A percentile compares a stretch with the other conserved stretches of the same genome.
phyloP scores from a whole-genome alignment of 2,888 invertebrate genomes.

The Nebria salina region DNA sequence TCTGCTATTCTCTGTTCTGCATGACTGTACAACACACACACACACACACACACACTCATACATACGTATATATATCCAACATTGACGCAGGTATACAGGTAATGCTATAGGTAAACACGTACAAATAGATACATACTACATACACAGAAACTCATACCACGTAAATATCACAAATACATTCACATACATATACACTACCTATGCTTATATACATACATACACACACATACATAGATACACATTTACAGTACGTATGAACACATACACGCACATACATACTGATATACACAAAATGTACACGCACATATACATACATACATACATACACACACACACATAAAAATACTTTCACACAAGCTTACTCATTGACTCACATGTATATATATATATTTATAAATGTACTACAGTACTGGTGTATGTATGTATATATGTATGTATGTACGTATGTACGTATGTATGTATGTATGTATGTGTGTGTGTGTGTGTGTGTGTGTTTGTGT shows the following conservation, averaged over 20 bases:
- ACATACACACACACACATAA: slow-evolving; percentile 6
- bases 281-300: slow-evolving; percentile 5
- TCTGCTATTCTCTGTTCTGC: background rate
- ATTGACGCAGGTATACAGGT: no score
- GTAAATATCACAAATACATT: slow-evolving; percentile 22
- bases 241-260: slow-evolving; percentile 12
- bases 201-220: slow-evolving; percentile 13
- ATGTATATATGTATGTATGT: background rate
- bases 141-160: slow-evolving; percentile 21
- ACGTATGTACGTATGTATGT: background rate
- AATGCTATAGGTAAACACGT: no score
- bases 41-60: slow-evolving; percentile 17
- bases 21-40: slow-evolving; percentile 11
- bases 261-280: slow-evolving; percentile 3
- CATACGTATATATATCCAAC: slow-evolving; percentile 6
- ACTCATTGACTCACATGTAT: background rate
- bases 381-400: background rate
- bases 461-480: background rate
- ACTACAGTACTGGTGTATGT: background rate
- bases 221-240: slow-evolving; percentile 16
- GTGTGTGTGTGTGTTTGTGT: background rate
- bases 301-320: background rate
- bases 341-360: background rate
- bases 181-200: background rate
- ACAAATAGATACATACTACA: background rate